Evolutionary conservation across 2,113 vertebrate species (phyloP).

Genomic region (Tenebrosternarchus preto): DNA sequence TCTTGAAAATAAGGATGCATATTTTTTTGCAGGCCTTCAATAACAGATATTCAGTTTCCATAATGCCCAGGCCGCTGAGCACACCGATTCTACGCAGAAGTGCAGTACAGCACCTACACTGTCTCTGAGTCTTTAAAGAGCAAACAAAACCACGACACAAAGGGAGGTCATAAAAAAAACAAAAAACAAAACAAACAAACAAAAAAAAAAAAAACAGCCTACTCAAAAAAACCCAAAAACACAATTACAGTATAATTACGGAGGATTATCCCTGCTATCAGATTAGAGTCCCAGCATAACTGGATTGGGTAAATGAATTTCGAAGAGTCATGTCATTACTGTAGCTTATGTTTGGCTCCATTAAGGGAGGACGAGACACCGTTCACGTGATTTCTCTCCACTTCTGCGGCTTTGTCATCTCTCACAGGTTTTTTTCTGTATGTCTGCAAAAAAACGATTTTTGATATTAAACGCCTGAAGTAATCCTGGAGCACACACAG

Average conservation of each 20-base stretch:
- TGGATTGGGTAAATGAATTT: slow-evolving; percentile 28
- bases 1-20: too few species aligned
- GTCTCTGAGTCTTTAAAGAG: slow-evolving; percentile 21
- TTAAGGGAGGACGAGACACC: slow-evolving; percentile 69
- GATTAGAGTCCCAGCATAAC: slow-evolving; percentile 34
- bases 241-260: slow-evolving; percentile 28
- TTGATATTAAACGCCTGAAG: neutral
- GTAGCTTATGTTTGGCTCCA: slow-evolving; percentile 74
- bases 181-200: slow-evolving; percentile 39
- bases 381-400: slow-evolving; percentile 78
- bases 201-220: slow-evolving; percentile 27
- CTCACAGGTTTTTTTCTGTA: slow-evolving; percentile 74
- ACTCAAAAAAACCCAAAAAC: slow-evolving; percentile 40
- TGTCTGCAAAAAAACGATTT: slow-evolving; percentile 67
- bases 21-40: too few species aligned
- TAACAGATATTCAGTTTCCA: neutral
- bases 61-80: neutral
- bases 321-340: slow-evolving; percentile 61
- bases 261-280: slow-evolving; percentile 45
- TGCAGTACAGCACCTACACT: slow-evolving; percentile 3
- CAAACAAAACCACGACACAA: too few species aligned
- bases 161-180: too few species aligned
- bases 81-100: neutral
- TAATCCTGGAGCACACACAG: neutral
- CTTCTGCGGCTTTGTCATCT: slow-evolving; percentile 59